These are phyloP conservation scores for Oreohelix idahoensis DNA, from an alignment of 1,140 invertebrate genomes.

Conservation along the genomic window DNA sequence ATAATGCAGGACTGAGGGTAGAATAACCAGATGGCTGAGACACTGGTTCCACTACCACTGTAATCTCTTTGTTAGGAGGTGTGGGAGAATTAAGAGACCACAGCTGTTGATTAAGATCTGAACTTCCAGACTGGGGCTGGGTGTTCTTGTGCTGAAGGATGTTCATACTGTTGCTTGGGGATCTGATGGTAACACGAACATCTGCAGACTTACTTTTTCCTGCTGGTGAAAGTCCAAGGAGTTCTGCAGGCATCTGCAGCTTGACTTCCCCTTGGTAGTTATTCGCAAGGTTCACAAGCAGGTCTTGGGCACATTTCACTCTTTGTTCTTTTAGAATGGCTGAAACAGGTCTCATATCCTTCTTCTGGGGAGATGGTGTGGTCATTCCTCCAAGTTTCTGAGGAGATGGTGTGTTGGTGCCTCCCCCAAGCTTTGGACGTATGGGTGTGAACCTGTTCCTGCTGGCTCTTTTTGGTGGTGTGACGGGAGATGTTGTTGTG, in stretches of 20 bases:
- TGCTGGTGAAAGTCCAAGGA: conserved; percentile 26
- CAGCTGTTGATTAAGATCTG: neutral
- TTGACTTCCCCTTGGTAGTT: conserved; percentile 31
- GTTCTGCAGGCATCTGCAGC: conserved; percentile 30
- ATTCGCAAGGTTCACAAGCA: conserved; percentile 30
- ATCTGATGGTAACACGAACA: conserved; percentile 21
- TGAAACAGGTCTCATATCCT: conserved; percentile 49
- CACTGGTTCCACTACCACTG: conserved; percentile 8
- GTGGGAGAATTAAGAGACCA: neutral
- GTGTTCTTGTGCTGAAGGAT: neutral
- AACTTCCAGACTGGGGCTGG: neutral
- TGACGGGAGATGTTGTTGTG: conserved; percentile 1
- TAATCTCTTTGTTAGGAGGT: neutral
- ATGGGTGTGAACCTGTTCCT: conserved; percentile 55
- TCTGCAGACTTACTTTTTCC: conserved; percentile 15
- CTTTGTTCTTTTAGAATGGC: conserved; percentile 56
- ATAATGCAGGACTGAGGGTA: neutral
- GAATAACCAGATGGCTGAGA: neutral
- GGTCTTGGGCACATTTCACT: conserved; percentile 42
- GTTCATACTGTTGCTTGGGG: neutral
- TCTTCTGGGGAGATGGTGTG: conserved; percentile 42
- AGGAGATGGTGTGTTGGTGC: conserved; percentile 41
- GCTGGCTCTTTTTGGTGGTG: conserved; percentile 45
- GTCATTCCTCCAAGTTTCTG: conserved; percentile 46
- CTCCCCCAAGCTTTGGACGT: conserved; percentile 48